A percentile compares a stretch with the other conserved stretches of the same genome.
These are phyloP conservation scores for Cyanistes caeruleus DNA, from an alignment of 2,113 vertebrate species.

Conservation along the genomic window DNA sequence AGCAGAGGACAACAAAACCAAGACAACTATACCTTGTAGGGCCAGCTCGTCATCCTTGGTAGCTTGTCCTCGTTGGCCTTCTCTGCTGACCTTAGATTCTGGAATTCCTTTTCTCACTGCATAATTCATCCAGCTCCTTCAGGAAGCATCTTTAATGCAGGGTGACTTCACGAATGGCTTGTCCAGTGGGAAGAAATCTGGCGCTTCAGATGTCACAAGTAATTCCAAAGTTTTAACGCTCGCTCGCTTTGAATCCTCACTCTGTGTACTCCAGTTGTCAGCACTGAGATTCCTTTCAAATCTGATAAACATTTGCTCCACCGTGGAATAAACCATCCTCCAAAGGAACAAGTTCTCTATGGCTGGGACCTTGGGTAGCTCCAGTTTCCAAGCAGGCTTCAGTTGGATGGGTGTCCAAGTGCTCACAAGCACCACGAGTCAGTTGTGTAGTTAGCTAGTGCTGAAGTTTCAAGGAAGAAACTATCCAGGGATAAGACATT, in stretches of 20 bases:
- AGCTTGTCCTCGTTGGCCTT: background rate
- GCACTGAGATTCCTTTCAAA: background rate
- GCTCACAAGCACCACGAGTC: background rate
- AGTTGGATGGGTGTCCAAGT: background rate
- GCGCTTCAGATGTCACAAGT: background rate
- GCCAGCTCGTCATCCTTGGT: background rate
- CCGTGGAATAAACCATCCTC: background rate
- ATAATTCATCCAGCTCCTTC: background rate
- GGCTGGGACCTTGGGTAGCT: background rate
- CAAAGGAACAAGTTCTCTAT: background rate
- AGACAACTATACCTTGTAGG: slow-evolving; percentile 11
- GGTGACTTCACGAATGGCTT: background rate
- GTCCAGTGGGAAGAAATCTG: background rate
- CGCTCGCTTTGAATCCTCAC: background rate
- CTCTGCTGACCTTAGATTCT: background rate
- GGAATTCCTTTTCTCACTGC: background rate
- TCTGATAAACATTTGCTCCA: background rate
- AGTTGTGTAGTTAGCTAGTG: background rate
- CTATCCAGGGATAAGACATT: background rate
- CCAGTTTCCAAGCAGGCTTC: background rate
- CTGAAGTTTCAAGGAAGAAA: background rate
- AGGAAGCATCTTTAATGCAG: background rate
- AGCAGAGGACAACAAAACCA: background rate
- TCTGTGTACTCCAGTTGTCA: rapidly evolving
- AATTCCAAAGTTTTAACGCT: background rate